Base-by-base conservation (phyloP, 2,113 vertebrate genomes). In the Channa maculata region DNA sequence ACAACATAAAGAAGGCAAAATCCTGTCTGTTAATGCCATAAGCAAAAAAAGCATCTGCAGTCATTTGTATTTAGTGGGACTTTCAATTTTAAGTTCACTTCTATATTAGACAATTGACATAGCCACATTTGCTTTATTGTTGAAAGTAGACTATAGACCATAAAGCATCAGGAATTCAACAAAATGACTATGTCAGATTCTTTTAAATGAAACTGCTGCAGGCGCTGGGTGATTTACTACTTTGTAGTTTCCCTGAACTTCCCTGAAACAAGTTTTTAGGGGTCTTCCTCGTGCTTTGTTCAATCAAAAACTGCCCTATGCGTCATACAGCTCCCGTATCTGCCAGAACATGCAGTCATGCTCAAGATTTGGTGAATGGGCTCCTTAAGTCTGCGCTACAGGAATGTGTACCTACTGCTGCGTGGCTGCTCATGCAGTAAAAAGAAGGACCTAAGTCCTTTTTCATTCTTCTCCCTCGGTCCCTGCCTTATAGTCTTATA, bases 351-450 rank as follows among this genome's bases (percentile, higher is more conserved):
- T 46, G 36, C 51, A 57, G 73, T 76, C 68, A 48, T 50, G 58
- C 70, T 65, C 6, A 2, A 69, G 74, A 82, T 82, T 81, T 41
- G 57, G 49, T 64, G 74, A 80, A 82, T 63, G 65, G 37, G 63
- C 71, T 65, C 65, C 83, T 74, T 82, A 45, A 75, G 44, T 70
- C 64, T 66, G 79, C 52, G 33, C 79, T 63, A 65, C 75, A 80
- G 62, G 79, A 77, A 71, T 85, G 71, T 4, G 6, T 44, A 62
- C 34, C 51, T 62, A 8, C 75, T 6, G 43, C 71, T 84, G 83
- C 2, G 48, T 72, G 10, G 48, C 71, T 59, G 69, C 11, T 71
- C 72, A 63, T 71, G 75, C 80, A 34, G 53, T 33, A 12, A 77
- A 59, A 43, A 65, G 45, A 76, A 68, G 58, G 73, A 66, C 72